These are phyloP conservation scores for Pegoplata infirma DNA, from an alignment of 2,888 invertebrate genomes.

Conservation along the genomic window DNA sequence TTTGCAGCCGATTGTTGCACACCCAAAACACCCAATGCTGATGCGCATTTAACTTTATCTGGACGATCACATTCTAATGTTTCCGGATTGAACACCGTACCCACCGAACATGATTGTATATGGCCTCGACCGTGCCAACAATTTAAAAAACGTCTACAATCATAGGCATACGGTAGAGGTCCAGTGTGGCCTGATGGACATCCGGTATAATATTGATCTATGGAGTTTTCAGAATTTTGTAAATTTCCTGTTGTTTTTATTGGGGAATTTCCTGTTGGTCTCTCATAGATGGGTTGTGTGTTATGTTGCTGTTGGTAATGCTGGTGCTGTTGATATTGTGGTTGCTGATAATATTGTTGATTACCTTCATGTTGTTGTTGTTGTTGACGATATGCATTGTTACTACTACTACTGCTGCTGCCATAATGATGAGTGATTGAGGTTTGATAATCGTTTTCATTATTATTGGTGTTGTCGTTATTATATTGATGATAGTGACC, in stretches of 20 bases:
- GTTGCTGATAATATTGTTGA: conserved; percentile 10
- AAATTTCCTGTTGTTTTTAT: conserved; percentile 37
- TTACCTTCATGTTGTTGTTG: conserved; percentile 38
- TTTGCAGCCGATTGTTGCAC: conserved; percentile 1
- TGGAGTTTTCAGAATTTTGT: conserved; percentile 66
- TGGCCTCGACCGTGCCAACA: conserved; percentile 83
- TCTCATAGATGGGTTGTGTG: conserved; percentile 40
- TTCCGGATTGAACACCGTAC: conserved; percentile 83
- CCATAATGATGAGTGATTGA: conserved; percentile 44
- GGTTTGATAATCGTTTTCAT: conserved; percentile 48
- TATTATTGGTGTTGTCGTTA: conserved; percentile 6
- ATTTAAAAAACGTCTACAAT: conserved; percentile 84
- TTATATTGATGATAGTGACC: conserved; percentile 35
- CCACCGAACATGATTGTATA: conserved; percentile 82
- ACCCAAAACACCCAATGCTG: conserved; percentile 44
- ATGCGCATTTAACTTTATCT: conserved; percentile 80
- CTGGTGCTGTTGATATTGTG: conserved; percentile 10
- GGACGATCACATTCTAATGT: conserved; percentile 83
- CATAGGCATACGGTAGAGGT: conserved; percentile 81
- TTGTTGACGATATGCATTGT: conserved; percentile 39
- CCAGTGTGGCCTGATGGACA: conserved; percentile 80
- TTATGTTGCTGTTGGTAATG: conserved; percentile 26
- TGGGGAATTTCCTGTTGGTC: conserved; percentile 23
- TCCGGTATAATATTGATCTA: conserved; percentile 69
- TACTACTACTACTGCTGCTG: neutral